Evolutionary conservation across 2,113 vertebrate species (phyloP).

Genomic region (Maccullochella peelii): DNA sequence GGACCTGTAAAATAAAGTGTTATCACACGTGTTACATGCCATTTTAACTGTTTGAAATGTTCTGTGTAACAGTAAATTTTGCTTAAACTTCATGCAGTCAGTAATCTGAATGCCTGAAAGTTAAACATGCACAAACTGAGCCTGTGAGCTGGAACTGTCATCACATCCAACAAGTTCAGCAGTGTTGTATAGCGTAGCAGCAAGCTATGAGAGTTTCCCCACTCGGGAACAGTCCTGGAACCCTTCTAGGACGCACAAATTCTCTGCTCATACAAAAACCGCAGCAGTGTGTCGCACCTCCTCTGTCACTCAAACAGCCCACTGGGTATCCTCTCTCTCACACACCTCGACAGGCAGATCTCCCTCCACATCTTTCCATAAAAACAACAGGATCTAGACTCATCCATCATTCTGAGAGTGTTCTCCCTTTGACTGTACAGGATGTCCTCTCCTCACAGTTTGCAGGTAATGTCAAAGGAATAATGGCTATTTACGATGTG

Average conservation of each 20-base stretch:
- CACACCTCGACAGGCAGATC: conserved; percentile 22
- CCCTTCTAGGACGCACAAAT: conserved; percentile 14
- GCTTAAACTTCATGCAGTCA: neutral
- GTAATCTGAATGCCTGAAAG: neutral
- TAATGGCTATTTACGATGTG: conserved; percentile 59
- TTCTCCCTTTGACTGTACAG: conserved; percentile 46
- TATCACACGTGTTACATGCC: conserved; percentile 4
- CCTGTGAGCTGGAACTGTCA: conserved; percentile 7
- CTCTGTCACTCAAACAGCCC: conserved; percentile 46
- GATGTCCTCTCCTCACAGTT: conserved; percentile 55
- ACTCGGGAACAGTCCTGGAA: neutral
- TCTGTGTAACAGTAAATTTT: neutral
- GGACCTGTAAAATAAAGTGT: conserved; percentile 8
- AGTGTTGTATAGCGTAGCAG: neutral
- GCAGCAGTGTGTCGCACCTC: conserved; percentile 3
- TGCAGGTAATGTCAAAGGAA: conserved; percentile 46
- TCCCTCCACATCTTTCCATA: conserved; percentile 55
- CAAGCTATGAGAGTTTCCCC: neutral
- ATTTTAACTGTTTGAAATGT: neutral
- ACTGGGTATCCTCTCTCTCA: conserved; percentile 29
- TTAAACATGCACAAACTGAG: neutral
- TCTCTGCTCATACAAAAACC: neutral
- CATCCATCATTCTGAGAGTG: conserved; percentile 65
- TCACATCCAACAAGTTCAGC: neutral
- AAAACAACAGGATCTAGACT: conserved; percentile 44